Evolutionary conservation across 92 coral and sea anemone genomes (phyloP), one percentile per base, ranked within the genome.

Genomic region (Metridium senile): DNA sequence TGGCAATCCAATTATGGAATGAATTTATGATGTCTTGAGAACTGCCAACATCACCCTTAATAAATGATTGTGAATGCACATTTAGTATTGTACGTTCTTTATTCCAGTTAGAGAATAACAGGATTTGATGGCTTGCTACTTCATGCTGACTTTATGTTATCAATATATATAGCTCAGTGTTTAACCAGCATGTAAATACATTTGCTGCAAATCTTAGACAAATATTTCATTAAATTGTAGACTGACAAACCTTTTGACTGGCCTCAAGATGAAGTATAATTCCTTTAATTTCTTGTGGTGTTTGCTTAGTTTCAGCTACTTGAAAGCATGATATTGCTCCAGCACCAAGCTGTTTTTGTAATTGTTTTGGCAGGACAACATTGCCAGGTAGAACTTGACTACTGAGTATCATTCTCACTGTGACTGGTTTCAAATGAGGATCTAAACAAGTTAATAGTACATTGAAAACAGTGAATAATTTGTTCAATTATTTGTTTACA

Each of bases 261-360:
- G 73, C 58, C 11, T 64, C 68, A 18, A 94, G 93, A 78, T 95
- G 97, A 63, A 95, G 54, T 39, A 95, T 83, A 63, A 95, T 74
- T 13, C 99, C 99, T 72, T 92, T 69, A 35, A 89, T 34, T 27
- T 52, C 84, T 31, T 90, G 81, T 66, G 99, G 88, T 26, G 71
- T 75, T 51, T 74, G 74, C 6, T 70, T 49, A 33, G 77, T 62
- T 73, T 83, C 77, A 62, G 71, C 69, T 49, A 93, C 31, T 71
- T 66, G 87, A 43, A 88, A 90, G 22, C 78, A 62, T 26, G 93
- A 88, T 47, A 86, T 59, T n/a, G 84, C 84, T 11, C 75, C 88
- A 33, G 85, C 58, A 71, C 82, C 89, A 35, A 91, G 80, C 68
- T 88, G 88, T 11, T 81, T 83, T 16, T 85, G 79, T 33, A 93